Evolutionary conservation across 2,888 invertebrate species (phyloP).

Genomic region (Anthophora plumipes): DNA sequence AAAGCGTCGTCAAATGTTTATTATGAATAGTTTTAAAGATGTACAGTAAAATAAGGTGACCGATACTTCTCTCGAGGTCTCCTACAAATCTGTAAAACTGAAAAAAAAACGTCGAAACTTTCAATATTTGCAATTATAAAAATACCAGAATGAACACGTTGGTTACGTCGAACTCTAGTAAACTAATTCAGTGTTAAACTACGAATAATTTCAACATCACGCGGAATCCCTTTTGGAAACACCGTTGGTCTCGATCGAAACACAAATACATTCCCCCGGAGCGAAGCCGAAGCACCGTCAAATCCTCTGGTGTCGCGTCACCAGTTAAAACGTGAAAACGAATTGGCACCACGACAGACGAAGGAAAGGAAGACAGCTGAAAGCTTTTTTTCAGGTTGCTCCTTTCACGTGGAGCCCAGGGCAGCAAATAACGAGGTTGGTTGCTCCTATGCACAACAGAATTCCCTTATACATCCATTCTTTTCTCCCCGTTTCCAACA

Average conservation of each 20-base stretch:
- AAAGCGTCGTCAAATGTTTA: no score
- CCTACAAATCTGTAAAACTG: no score
- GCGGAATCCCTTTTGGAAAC: background rate
- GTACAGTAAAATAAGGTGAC: no score
- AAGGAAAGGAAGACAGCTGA: background rate
- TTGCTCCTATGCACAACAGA: constrained; percentile 50
- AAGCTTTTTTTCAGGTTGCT: constrained; percentile 29
- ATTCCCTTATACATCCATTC: constrained; percentile 42
- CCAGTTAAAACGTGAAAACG: constrained; percentile 30
- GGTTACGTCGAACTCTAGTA: no score
- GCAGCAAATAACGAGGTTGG: constrained; percentile 30
- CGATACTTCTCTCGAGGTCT: no score
- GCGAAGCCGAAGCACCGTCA: background rate
- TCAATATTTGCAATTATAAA: no score
- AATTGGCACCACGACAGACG: constrained; percentile 26
- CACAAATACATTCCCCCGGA: background rate
- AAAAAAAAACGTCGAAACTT: no score
- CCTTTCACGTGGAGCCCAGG: background rate
- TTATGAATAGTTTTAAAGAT: no score
- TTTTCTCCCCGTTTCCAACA: constrained; percentile 2
- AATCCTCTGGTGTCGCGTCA: background rate
- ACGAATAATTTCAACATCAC: background rate
- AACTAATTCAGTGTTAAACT: no score
- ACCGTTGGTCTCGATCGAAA: background rate
- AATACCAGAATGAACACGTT: no score